Evolutionary conservation across 2,113 vertebrate species (phyloP), one percentile per base, ranked within the genome.

Genomic region (Catharus fuscescens): DNA sequence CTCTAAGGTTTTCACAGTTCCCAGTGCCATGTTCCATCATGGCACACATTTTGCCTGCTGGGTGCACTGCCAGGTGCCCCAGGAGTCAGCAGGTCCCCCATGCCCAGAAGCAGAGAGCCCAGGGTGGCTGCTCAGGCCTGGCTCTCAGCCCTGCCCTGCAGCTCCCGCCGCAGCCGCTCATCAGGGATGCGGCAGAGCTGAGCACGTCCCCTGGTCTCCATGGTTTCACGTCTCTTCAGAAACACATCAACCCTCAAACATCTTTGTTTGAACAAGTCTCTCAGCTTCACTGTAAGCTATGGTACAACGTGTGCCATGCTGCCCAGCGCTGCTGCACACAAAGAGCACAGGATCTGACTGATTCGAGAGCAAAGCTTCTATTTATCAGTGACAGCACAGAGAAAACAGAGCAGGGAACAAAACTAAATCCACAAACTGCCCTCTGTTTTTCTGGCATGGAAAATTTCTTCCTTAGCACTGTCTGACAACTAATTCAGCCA

Each of bases 211-310:
- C 7, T 1, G 36, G 90, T 94, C 96, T 92, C 96, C 91, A 94
- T 88, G 91, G 92, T 94, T 93, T 93, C 92, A 44, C 3, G 0
- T 42, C 88, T 70, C 82, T 66, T 28, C 76, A 80, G 83, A 42
- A 92, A 66, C 90, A 77, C 32, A 93, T 56, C 73, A 38, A 2
- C 80, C 31, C 42, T 3, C 76, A 34, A 73, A 66, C 88, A 71
- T 40, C 91, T 95, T 66, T 94, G 92, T 85, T 76, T 74, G 92
- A 86, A 83, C 80, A 47, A 52, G 36, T 17, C 70, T 76, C 93
- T 38, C 48, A 5, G 86, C 84, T 87, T 44, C 25, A 10, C 87
- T 40, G 81, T 3, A 9, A 31, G 62, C 69, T 2, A 1, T 0
- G 6, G 83, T 17, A 34, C 69, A 71, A 9, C 4, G 4, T 42